Evolutionary conservation across 2,888 invertebrate species (phyloP).

Genomic region (Tyria jacobaeae): DNA sequence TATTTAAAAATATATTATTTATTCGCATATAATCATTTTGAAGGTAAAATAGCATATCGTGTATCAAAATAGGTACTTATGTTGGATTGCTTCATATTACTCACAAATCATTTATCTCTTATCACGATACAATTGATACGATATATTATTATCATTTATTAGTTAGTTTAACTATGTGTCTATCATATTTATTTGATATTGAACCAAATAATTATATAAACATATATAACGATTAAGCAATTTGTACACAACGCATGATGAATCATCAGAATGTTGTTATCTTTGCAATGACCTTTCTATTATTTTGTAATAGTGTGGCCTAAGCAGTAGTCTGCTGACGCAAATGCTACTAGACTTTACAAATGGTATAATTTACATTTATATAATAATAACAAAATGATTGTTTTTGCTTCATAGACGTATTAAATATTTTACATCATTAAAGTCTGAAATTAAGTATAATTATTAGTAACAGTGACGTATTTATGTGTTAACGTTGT

Average conservation of each 20-base stretch:
- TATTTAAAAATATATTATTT: constrained; percentile 67
- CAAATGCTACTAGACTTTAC: constrained; percentile 24
- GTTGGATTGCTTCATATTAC: constrained; percentile 61
- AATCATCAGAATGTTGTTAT: constrained; percentile 49
- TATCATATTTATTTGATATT: constrained; percentile 54
- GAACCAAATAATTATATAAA: constrained; percentile 62
- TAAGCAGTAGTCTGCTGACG: constrained; percentile 47
- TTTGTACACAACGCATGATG: constrained; percentile 46
- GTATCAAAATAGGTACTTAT: constrained; percentile 58
- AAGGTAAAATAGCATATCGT: constrained; percentile 46
- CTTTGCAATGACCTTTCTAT: constrained; percentile 50
- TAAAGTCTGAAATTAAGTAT: constrained; percentile 23
- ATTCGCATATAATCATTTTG: constrained; percentile 71
- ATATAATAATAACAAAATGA: constrained; percentile 3
- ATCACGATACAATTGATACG: constrained; percentile 53
- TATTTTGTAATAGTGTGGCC: constrained; percentile 57
- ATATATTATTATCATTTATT: constrained; percentile 51
- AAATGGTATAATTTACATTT: constrained; percentile 22
- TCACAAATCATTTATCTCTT: constrained; percentile 62
- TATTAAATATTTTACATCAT: constrained; percentile 8
- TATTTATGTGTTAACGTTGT: constrained; percentile 20
- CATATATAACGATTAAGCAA: constrained; percentile 46
- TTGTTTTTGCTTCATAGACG: constrained; percentile 13
- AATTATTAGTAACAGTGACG: constrained; percentile 14
- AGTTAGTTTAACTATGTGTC: constrained; percentile 57